phyloP scores from a whole-genome alignment of 1,140 invertebrate genomes.

The Drosophila pseudoobscura region DNA sequence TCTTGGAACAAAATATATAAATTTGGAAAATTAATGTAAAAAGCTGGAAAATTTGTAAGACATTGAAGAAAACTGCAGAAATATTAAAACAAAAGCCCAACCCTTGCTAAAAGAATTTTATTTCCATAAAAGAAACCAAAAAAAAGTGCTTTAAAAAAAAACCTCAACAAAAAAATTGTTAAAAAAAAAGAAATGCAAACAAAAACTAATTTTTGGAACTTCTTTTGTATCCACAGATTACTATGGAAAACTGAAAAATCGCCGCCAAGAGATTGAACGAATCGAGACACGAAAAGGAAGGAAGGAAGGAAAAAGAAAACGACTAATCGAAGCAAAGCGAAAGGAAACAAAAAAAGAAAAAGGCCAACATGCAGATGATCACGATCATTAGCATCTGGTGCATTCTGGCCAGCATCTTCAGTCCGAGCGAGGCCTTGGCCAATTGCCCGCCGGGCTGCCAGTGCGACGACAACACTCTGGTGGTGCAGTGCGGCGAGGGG shows the following conservation, averaged over 20 bases:
- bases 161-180: too few relatives aligned
- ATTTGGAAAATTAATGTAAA: too few relatives aligned
- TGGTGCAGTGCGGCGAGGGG: slow-evolving; percentile 92
- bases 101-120: background rate
- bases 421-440: slow-evolving; percentile 72
- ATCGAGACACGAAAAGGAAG: slow-evolving; percentile 17
- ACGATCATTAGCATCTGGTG: slow-evolving; percentile 50
- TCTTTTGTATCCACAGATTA: slow-evolving; percentile 44
- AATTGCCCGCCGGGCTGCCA: slow-evolving; percentile 91
- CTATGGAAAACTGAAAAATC: slow-evolving; percentile 65
- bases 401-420: slow-evolving; percentile 30
- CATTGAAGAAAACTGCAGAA: too few relatives aligned
- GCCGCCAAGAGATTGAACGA: slow-evolving; percentile 30
- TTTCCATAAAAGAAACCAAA: background rate
- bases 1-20: too few relatives aligned
- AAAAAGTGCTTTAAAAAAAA: too few relatives aligned
- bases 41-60: too few relatives aligned
- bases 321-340: slow-evolving; percentile 8
- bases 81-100: too few relatives aligned
- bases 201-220: slow-evolving; percentile 38
- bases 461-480: slow-evolving; percentile 94
- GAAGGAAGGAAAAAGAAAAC: slow-evolving; percentile 21
- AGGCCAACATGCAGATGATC: slow-evolving; percentile 54
- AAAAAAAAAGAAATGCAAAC: background rate
- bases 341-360: slow-evolving; percentile 11